Evolutionary conservation across 2,113 vertebrate species (phyloP).

Genomic region (Dipodomys merriami): DNA sequence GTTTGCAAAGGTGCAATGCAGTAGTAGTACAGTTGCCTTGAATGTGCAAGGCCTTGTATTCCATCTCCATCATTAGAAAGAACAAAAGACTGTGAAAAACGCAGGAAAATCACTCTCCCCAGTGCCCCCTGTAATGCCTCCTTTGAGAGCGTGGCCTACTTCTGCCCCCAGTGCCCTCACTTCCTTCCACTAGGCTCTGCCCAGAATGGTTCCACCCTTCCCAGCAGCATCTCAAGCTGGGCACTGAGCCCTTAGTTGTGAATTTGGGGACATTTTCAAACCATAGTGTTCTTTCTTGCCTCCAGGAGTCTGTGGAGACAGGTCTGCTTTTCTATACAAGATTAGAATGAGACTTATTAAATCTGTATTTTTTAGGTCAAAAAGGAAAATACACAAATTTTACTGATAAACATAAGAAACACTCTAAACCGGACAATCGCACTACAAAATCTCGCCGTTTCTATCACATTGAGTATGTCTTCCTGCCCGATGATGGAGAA

Average conservation of each 20-base stretch:
- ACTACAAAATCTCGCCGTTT: conserved; percentile 76
- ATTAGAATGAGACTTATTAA: not conserved
- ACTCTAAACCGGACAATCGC: not conserved
- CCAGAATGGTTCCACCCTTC: not conserved
- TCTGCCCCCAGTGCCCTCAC: no score
- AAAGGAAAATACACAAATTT: conserved; percentile 52
- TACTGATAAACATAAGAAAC: not conserved
- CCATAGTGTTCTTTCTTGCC: not conserved
- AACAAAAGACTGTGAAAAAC: no score
- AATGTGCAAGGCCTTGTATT: not conserved
- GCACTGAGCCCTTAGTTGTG: no score
- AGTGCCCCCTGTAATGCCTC: no score
- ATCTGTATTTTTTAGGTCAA: conserved; percentile 63
- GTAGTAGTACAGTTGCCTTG: not conserved
- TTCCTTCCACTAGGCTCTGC: not conserved
- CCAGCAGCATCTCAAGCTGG: not conserved
- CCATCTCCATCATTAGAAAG: no score
- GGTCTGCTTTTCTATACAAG: not conserved
- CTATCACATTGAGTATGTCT: conserved; percentile 89
- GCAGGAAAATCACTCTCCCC: no score
- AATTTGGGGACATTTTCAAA: not conserved
- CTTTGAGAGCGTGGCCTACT: not conserved
- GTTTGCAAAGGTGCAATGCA: no score
- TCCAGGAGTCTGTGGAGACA: accelerated
- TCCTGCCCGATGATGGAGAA: conserved; percentile 86